Conservation (phyloP, 2,113 vertebrate genomes). For the Scophthalmus maximus region DNA sequence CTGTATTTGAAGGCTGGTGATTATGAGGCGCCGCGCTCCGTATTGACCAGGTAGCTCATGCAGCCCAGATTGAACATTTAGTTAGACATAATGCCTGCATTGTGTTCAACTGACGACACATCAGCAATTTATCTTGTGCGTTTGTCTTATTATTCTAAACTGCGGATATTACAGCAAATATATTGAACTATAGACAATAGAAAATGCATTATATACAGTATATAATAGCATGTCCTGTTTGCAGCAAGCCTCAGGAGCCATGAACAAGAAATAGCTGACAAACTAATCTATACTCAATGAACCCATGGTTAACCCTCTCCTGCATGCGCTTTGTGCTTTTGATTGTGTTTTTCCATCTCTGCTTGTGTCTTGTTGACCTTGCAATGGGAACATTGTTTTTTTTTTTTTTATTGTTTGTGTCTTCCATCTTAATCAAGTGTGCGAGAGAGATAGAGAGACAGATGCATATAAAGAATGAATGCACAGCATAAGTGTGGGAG, state of each 20-base stretch:
- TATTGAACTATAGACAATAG: too few relatives aligned
- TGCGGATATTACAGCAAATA: too few relatives aligned
- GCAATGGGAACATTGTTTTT: constrained; percentile 56
- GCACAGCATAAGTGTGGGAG: constrained; percentile 34
- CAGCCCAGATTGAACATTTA: background rate
- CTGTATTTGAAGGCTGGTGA: background rate
- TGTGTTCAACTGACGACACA: background rate
- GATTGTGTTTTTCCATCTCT: constrained; percentile 25
- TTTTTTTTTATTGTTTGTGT: constrained; percentile 63
- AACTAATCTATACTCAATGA: background rate
- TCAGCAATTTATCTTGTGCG: background rate
- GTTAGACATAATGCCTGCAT: background rate
- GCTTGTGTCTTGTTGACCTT: constrained; percentile 60
- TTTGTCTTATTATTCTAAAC: too few relatives aligned
- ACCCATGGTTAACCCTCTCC: background rate
- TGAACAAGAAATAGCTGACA: background rate
- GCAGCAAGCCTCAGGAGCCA: background rate
- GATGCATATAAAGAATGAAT: constrained; percentile 22
- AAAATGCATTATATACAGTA: background rate
- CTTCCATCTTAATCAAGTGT: constrained; percentile 67
- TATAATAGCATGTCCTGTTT: background rate
- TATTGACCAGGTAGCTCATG: background rate
- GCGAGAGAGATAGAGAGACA: constrained; percentile 51
- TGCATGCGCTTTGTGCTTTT: constrained; percentile 8
- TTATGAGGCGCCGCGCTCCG: background rate